phyloP scores from a whole-genome alignment of 2,113 vertebrate species.

The Felis chaus region DNA sequence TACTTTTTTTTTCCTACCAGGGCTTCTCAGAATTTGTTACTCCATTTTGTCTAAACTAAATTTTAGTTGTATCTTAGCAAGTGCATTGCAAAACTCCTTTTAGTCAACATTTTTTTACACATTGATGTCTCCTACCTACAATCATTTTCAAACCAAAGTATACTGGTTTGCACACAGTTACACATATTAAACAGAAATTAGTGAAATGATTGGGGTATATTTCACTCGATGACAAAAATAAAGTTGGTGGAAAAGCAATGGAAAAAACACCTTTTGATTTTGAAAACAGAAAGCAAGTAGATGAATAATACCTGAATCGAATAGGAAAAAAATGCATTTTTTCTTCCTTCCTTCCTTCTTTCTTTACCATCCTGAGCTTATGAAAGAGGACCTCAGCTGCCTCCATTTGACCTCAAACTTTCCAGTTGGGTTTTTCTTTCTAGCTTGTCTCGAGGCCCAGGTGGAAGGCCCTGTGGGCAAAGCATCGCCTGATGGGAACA shows the following conservation, averaged over 20 bases:
- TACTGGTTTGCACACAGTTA: not conserved
- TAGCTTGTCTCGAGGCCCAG: not conserved
- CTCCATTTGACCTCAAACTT: not conserved
- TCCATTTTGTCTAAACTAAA: constrained; percentile 68
- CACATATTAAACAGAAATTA: not conserved
- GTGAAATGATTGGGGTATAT: not conserved
- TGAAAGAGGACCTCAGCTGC: not conserved
- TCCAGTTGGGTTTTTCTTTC: not conserved
- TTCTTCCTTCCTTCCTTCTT: not conserved
- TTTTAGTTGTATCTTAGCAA: constrained; percentile 37
- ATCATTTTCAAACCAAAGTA: constrained; percentile 45
- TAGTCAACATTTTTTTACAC: constrained; percentile 44
- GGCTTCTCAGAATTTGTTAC: constrained; percentile 58
- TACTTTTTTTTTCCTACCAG: constrained; percentile 69
- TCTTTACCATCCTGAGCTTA: not conserved
- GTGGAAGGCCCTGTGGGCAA: not conserved
- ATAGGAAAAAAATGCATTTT: not conserved
- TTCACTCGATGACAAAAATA: not conserved
- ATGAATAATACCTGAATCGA: not conserved
- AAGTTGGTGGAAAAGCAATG: not conserved
- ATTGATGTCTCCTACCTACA: constrained; percentile 64
- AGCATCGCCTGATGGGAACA: not conserved
- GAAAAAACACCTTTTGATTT: not conserved
- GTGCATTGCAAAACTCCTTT: constrained; percentile 57
- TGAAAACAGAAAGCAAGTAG: not conserved